These are phyloP conservation scores for Tethya wilhelma DNA, from an alignment of 37 sponge, comb jelly and placozoan species.

Conservation along the genomic window DNA sequence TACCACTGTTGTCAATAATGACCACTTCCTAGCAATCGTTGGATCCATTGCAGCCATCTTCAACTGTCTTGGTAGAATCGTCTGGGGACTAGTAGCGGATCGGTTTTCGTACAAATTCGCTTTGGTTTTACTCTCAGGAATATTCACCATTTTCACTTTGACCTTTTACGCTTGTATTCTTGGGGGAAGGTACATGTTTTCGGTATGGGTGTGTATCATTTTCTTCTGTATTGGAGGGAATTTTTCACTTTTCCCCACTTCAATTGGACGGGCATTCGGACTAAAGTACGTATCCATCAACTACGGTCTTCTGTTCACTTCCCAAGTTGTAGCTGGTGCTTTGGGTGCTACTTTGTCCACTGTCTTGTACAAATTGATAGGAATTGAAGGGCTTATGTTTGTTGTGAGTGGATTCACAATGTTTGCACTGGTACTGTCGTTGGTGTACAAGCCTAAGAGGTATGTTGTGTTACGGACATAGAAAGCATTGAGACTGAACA, in stretches of 20 bases:
- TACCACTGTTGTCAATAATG: constrained; percentile 32
- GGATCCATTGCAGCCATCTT: constrained; percentile 58
- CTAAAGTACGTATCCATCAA: constrained; percentile 64
- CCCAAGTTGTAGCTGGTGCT: constrained; percentile 49
- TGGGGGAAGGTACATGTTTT: constrained; percentile 40
- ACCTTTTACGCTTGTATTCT: constrained; percentile 40
- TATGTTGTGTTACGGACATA: constrained; percentile 33
- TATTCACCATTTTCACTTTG: constrained; percentile 38
- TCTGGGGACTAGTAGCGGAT: constrained; percentile 82
- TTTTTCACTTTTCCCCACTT: constrained; percentile 74
- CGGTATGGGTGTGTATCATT: constrained; percentile 79
- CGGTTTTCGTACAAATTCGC: constrained; percentile 58
- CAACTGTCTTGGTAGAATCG: constrained; percentile 69
- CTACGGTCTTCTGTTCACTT: constrained; percentile 79
- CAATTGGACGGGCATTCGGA: constrained; percentile 73
- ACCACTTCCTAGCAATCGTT: constrained; percentile 74
- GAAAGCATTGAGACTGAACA: not conserved
- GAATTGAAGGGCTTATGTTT: constrained; percentile 40
- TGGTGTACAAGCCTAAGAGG: constrained; percentile 57
- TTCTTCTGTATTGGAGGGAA: constrained; percentile 92
- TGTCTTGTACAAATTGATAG: not conserved
- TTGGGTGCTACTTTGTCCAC: constrained; percentile 37
- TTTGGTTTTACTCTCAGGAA: constrained; percentile 43
- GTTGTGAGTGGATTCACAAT: constrained; percentile 30
- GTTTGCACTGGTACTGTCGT: constrained; percentile 37